Base-by-base conservation (phyloP, 2,113 vertebrate genomes). In the Patagioenas fasciata region DNA sequence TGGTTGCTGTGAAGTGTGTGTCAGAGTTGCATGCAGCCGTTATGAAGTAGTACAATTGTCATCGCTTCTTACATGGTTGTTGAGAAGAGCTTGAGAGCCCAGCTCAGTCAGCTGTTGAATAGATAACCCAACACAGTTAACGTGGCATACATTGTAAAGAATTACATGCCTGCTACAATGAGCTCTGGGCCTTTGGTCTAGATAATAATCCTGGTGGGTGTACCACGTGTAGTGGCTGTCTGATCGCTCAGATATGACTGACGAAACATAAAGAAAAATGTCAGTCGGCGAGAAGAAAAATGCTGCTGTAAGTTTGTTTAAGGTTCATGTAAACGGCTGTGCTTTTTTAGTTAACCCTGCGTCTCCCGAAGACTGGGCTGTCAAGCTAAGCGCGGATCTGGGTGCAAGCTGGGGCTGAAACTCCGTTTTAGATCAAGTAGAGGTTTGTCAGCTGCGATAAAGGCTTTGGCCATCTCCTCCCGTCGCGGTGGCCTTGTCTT, bases 81-180 rank as follows among this genome's bases (percentile, higher is more conserved):
- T 98, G 98, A 97, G 98, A 97, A 97, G 98, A 98, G 98, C 97
- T 97, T 87, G 98, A 97, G 98, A 98, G 98, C 98, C 98, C 97
- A 97, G 97, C 98, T 98, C 98, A 98, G 97, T 98, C 98, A 98
- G 98, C 98, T 99, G 98, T 98, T 99, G 98, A 99, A 99, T 98
- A 98, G 98, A 99, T 98, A 99, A 98, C 98, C 99, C 98, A 98
- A 98, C 98, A 98, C 98, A 98, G 98, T 98, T 98, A 98, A 98
- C 98, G 97, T 98, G 98, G 98, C 98, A 98, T 98, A 98, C 99
- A 98, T 98, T 98, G 98, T 98, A 98, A 98, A 98, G 98, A 99
- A 98, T 99, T 99, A 99, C 99, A 99, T 98, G 98, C 98, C 98
- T 98, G 97, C 98, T 97, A 97, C 98, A 97, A 97, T 96, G 98